Evolutionary conservation across 2,888 invertebrate species (phyloP), one percentile per base, ranked within the genome.

Genomic region (Xanthostigma xanthostigma): DNA sequence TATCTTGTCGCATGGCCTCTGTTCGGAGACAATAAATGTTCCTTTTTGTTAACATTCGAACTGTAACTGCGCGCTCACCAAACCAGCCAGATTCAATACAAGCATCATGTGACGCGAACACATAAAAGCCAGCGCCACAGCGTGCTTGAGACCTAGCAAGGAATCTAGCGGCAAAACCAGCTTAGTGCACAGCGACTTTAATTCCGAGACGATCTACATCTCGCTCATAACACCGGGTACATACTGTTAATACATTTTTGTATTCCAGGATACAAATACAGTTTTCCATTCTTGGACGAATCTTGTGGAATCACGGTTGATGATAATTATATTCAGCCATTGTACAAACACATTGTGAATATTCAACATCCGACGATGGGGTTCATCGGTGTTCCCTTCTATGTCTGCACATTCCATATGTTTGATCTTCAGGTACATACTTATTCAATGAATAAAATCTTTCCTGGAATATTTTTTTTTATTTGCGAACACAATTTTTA

Each of bases 271-370:
- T 89, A 85, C 62, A 69, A 72, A 49, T 84, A 77, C 62, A 71
- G 67, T 51, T 84, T 81, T 58, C 81, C 83, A 1, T 88, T 87
- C 65, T 63, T 89, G 41, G 70, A 77, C 52, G 65, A 71, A 37
- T 74, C 69, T 11, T 78, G 80, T 53, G 76, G 76, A 1, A 68
- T 87, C 38, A 70, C 66, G 0, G 70, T 79, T 0, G 72, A 79
- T 2, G 75, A 76, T 57, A 73, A 83, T 63, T 71, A 79, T 60
- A 73, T 88, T 5, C 67, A 74, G 39, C 83, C 85, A 0, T 69
- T 89, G 10, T 86, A 85, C 65, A 81, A 81, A 58, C 86, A 90
- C 57, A 68, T 86, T 46, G 75, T 90, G 42, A 83, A 88, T 64
- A 78, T 83, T 11, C 72, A 79, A 48, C 76, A 76, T 55, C 86